Base-by-base conservation (phyloP, 2,797 vertebrate genomes). In the Caiman crocodilus region DNA sequence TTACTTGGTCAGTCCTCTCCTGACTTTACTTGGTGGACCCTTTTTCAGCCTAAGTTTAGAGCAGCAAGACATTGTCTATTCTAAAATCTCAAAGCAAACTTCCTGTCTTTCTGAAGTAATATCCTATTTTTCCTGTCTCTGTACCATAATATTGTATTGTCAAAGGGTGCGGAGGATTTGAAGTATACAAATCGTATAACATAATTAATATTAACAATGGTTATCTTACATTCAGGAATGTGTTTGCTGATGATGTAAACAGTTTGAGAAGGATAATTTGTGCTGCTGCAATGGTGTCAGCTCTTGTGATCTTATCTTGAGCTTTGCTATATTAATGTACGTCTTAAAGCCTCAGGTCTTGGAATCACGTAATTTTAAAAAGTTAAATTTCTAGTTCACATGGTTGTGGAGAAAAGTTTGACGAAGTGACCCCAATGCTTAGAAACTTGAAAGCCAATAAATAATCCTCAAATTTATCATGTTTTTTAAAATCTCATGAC, bases 1-100 rank as follows among this genome's bases (percentile, higher is more conserved):
- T 87, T 93, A 58, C 92, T 87, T 75, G 75, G 74, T 91, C 50
- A 89, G 65, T 81, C 90, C 57, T 87, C 17, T n/a, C 42, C 20
- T 21, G 89, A 57, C n/a, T 71, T 2, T 0, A 58, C 10, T 0
- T 5, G 79, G 67, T 35, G 74, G 58, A 10, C 14, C 14, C 55
- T 74, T 91, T 96, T 88, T 69, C 63, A 73, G 20, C 1, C 28
- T 58, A 71, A 80, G 25, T 63, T 69, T 59, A 30, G 10, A 61
- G 80, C 60, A 79, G 50, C 71, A 74, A 83, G 84, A 91, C 71
- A 25, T 25, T 26, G 28, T 12, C 5, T 84, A 7, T 74, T 73
- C n/a, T 79, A 81, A 81, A 96, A 81, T 88, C 82, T 83, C 2
- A 7, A 76, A 55, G 57, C 71, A 86, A 3, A 23, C 57, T 92